phyloP scores from a whole-genome alignment of 2,113 vertebrate species.

The Rhodinocichla rosea region DNA sequence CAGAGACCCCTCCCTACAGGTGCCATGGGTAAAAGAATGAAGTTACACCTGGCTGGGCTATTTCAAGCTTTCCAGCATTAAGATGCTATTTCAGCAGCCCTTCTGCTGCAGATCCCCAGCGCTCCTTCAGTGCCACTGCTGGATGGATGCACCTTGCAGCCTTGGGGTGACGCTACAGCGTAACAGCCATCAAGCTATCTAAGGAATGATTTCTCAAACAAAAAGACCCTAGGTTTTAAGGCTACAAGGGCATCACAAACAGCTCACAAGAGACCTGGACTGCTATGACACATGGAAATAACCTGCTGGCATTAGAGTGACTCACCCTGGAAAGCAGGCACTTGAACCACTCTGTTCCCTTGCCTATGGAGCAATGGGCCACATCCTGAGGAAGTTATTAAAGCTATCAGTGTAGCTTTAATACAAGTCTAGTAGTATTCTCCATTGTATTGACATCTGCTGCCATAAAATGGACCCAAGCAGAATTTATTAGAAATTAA shows the following conservation, averaged over 20 bases:
- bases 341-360: not conserved
- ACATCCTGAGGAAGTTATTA: not conserved
- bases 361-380: not conserved
- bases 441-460: not conserved
- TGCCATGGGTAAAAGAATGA: not conserved
- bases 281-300: not conserved
- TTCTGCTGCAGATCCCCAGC: not conserved
- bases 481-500: not conserved
- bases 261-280: not conserved
- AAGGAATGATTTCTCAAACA: not conserved
- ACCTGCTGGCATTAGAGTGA: not conserved
- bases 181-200: not conserved
- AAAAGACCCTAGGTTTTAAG: not conserved
- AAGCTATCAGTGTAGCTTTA: not conserved
- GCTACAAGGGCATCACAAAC: not conserved
- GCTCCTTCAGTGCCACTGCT: not conserved
- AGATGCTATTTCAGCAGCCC: not conserved
- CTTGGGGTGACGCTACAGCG: not conserved
- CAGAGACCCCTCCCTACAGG: not conserved
- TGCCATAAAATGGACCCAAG: not conserved
- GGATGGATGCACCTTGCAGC: rapidly evolving
- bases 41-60: not conserved
- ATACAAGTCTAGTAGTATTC: not conserved
- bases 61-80: not conserved
- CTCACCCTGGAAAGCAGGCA: not conserved